Evolutionary conservation across 2,888 invertebrate species (phyloP).

Genomic region (Carpatolechia fugitivella): DNA sequence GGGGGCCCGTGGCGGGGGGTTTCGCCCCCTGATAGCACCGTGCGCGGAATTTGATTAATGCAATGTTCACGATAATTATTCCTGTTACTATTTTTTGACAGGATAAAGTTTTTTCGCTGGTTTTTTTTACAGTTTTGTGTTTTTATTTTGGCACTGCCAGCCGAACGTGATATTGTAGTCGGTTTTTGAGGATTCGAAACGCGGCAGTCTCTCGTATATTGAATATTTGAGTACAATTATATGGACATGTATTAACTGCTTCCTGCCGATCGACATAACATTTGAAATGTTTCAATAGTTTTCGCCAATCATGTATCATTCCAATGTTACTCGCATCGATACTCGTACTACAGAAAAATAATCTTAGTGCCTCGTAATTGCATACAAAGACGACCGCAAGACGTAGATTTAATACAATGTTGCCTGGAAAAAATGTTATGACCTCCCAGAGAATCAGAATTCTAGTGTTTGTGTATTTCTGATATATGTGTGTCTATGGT

Average conservation of each 20-base stretch:
- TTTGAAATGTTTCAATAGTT: too few relatives aligned
- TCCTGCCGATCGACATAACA: background rate
- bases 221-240: background rate
- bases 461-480: too few relatives aligned
- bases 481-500: too few relatives aligned
- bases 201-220: slow-evolving; percentile 2
- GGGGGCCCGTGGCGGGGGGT: background rate
- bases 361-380: too few relatives aligned
- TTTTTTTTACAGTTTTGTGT: slow-evolving; percentile 43
- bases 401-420: too few relatives aligned
- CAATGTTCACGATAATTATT: slow-evolving; percentile 79
- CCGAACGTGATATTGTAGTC: slow-evolving; percentile 23
- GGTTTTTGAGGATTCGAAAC: background rate
- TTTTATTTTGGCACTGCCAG: slow-evolving; percentile 27
- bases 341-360: too few relatives aligned
- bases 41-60: slow-evolving; percentile 79
- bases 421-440: too few relatives aligned
- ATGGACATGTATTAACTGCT: background rate
- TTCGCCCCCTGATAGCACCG: slow-evolving; percentile 64
- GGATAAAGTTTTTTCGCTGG: slow-evolving; percentile 62
- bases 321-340: too few relatives aligned
- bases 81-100: slow-evolving; percentile 77
- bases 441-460: too few relatives aligned
- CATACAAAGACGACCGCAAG: too few relatives aligned
- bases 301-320: too few relatives aligned